Evolutionary conservation across 2,888 invertebrate genomes (phyloP).

Genomic region (Caenorhabditis japonica): DNA sequence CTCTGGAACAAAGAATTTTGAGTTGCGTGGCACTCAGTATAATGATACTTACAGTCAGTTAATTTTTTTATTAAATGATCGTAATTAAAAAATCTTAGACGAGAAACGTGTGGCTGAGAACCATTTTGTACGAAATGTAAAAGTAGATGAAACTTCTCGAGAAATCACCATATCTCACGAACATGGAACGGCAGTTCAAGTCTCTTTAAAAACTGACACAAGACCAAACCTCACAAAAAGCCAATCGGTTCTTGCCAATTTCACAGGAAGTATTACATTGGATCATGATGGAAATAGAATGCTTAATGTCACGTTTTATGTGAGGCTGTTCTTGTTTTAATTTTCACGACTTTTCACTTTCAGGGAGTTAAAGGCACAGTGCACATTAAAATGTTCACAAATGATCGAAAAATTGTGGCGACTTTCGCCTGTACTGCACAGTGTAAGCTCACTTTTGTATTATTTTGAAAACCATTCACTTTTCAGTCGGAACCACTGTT

Average conservation of each 20-base stretch:
- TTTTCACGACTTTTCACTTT: background rate
- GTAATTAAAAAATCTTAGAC: slow-evolving; percentile 12
- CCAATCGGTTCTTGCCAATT: slow-evolving; percentile 42
- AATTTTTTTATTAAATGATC: background rate
- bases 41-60: slow-evolving; percentile 43
- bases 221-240: slow-evolving; percentile 53
- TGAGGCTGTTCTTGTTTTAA: slow-evolving; percentile 5
- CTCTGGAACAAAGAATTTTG: slow-evolving; percentile 49
- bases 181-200: slow-evolving; percentile 50
- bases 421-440: slow-evolving; percentile 53
- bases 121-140: slow-evolving; percentile 42
- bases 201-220: slow-evolving; percentile 51
- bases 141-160: slow-evolving; percentile 39
- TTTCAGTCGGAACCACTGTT: slow-evolving; percentile 41
- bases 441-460: too few relatives aligned
- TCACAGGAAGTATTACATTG: slow-evolving; percentile 50
- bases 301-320: slow-evolving; percentile 49
- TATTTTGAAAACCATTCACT: too few relatives aligned
- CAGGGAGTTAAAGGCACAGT: slow-evolving; percentile 55
- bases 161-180: slow-evolving; percentile 49
- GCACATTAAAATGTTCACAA: slow-evolving; percentile 50
- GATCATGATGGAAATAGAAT: slow-evolving; percentile 54
- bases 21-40: slow-evolving; percentile 42
- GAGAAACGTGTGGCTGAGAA: slow-evolving; percentile 42
- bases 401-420: slow-evolving; percentile 39